These are phyloP conservation scores for Cynaeus angustus DNA, from an alignment of 2,888 invertebrate genomes.

Conservation along the genomic window DNA sequence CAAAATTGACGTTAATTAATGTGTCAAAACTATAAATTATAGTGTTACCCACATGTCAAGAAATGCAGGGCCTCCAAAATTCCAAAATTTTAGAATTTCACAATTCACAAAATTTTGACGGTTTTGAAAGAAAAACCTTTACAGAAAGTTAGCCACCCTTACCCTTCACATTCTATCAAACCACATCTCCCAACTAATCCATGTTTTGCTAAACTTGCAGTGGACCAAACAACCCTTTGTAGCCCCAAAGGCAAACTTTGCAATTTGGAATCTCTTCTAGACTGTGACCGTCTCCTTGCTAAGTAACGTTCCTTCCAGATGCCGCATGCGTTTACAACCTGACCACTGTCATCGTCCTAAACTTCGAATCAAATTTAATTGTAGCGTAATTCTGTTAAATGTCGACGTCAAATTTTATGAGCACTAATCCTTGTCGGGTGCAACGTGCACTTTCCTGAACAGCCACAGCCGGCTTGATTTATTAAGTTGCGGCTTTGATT, in stretches of 20 bases:
- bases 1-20: too few species aligned
- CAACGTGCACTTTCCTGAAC: constrained; percentile 45
- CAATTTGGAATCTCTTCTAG: constrained; percentile 65
- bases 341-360: constrained; percentile 58
- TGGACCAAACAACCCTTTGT: constrained; percentile 53
- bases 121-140: not conserved
- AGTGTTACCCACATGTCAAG: too few species aligned
- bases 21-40: too few species aligned
- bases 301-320: constrained; percentile 55
- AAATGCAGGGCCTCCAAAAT: too few species aligned
- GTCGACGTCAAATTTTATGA: constrained; percentile 61
- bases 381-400: constrained; percentile 63
- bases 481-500: constrained; percentile 45
- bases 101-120: too few species aligned
- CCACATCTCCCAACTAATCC: constrained; percentile 26
- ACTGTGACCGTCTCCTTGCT: constrained; percentile 57
- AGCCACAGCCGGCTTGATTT: constrained; percentile 34
- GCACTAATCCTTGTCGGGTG: constrained; percentile 46
- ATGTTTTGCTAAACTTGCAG: constrained; percentile 55
- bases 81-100: too few species aligned
- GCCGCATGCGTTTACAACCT: constrained; percentile 51
- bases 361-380: constrained; percentile 61
- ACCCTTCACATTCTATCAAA: constrained; percentile 3
- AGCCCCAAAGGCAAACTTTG: constrained; percentile 58
- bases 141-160: not conserved